Evolutionary conservation across 2,888 invertebrate genomes (phyloP).

Genomic region (Synergus gifuensis): DNA sequence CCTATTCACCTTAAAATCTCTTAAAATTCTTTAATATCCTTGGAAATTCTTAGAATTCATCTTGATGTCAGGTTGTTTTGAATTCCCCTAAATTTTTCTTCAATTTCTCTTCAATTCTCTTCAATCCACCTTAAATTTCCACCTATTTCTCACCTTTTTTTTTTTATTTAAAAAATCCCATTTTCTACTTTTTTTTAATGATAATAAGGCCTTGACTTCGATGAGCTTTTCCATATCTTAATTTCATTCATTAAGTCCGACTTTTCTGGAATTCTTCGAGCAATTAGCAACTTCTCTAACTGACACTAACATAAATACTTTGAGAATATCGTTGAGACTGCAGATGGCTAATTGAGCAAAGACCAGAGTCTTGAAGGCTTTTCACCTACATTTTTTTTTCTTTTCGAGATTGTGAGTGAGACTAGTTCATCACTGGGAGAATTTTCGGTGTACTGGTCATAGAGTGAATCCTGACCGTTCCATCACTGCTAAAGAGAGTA

Average conservation of each 20-base stretch:
- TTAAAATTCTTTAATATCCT: no score
- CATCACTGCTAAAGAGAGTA: slow-evolving; percentile 62
- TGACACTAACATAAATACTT: slow-evolving; percentile 3
- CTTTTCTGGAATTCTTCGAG: background rate
- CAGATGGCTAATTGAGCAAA: background rate
- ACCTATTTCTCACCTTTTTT: no score
- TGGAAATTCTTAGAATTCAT: no score
- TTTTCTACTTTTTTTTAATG: no score
- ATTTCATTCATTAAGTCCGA: background rate
- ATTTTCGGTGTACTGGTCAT: slow-evolving; percentile 71
- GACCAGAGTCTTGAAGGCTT: background rate
- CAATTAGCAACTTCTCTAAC: background rate
- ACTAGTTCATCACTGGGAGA: slow-evolving; percentile 44
- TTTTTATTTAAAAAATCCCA: no score
- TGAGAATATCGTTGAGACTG: background rate
- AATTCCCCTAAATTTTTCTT: no score
- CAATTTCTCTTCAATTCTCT: no score
- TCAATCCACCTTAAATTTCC: no score
- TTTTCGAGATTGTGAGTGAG: background rate
- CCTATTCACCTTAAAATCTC: no score
- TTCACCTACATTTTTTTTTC: background rate
- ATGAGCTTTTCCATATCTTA: background rate
- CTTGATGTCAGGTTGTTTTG: no score
- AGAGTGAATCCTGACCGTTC: slow-evolving; percentile 69
- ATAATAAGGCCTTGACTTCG: no score